phyloP scores from a whole-genome alignment of 2,888 invertebrate genomes.

The Palloptera scutellata region DNA sequence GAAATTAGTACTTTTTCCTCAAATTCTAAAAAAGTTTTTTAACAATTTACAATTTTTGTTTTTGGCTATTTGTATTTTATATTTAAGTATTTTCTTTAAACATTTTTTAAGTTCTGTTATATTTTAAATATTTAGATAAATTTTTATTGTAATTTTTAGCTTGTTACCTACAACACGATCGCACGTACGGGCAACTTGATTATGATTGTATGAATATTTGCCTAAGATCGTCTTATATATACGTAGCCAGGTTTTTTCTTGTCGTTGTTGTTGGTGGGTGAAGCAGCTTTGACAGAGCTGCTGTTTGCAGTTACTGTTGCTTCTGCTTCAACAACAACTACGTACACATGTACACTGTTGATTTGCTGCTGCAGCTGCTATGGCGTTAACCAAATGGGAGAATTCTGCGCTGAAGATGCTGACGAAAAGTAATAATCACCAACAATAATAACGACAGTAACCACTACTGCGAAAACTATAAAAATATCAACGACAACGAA shows the following conservation, averaged over 20 bases:
- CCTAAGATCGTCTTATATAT: constrained; percentile 41
- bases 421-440: neutral
- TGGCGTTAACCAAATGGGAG: neutral
- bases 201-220: constrained; percentile 31
- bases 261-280: constrained; percentile 35
- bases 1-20: too few species aligned
- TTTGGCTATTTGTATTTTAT: neutral
- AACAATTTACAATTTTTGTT: neutral
- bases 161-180: constrained; percentile 20
- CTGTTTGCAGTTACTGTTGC: constrained; percentile 8
- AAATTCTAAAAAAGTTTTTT: neutral
- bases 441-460: neutral
- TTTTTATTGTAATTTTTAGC: neutral
- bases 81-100: neutral
- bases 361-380: neutral
- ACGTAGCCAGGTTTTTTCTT: constrained; percentile 33
- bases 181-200: constrained; percentile 27
- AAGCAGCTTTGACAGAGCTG: constrained; percentile 18
- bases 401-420: neutral
- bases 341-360: neutral
- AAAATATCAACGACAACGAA: neutral
- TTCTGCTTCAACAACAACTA: neutral
- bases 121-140: constrained; percentile 5
- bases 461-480: neutral
- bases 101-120: constrained; percentile 15